These are phyloP conservation scores for Palloptera scutellata DNA, from an alignment of 2,888 invertebrate species.

Conservation along the genomic window DNA sequence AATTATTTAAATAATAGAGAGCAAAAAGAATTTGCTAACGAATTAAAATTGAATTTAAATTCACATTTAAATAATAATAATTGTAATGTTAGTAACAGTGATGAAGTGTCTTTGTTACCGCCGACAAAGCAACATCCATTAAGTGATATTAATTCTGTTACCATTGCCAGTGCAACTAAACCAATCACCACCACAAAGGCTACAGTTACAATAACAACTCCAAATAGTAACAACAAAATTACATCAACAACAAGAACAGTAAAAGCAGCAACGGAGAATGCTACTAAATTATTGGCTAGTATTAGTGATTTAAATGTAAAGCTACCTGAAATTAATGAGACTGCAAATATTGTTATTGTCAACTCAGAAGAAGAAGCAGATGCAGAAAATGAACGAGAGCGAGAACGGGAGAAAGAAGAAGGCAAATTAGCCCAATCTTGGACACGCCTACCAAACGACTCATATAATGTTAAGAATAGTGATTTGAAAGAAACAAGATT, in stretches of 20 bases:
- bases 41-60: slow-evolving; percentile 33
- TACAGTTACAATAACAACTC: slow-evolving; percentile 17
- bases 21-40: slow-evolving; percentile 50
- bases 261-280: slow-evolving; percentile 31
- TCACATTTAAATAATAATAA: slow-evolving; percentile 31
- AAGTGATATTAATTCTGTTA: slow-evolving; percentile 53
- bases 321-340: slow-evolving; percentile 63
- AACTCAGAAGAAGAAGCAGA: slow-evolving; percentile 47
- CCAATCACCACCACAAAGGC: slow-evolving; percentile 18
- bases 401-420: slow-evolving; percentile 28
- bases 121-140: slow-evolving; percentile 40
- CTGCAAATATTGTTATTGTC: slow-evolving; percentile 57
- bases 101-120: slow-evolving; percentile 22
- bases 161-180: slow-evolving; percentile 47
- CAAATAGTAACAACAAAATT: slow-evolving; percentile 39
- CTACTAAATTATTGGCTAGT: slow-evolving; percentile 60
- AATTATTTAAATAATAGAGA: slow-evolving; percentile 40
- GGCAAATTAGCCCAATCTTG: slow-evolving; percentile 38
- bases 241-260: slow-evolving; percentile 33
- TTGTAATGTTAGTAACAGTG: slow-evolving; percentile 20
- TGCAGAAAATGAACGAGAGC: slow-evolving; percentile 35
- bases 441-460: slow-evolving; percentile 54
- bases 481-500: slow-evolving; percentile 37
- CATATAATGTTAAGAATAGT: slow-evolving; percentile 31
- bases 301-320: slow-evolving; percentile 63